Base-by-base conservation (phyloP, 1,140 invertebrate genomes). In the Hyles vespertilio region DNA sequence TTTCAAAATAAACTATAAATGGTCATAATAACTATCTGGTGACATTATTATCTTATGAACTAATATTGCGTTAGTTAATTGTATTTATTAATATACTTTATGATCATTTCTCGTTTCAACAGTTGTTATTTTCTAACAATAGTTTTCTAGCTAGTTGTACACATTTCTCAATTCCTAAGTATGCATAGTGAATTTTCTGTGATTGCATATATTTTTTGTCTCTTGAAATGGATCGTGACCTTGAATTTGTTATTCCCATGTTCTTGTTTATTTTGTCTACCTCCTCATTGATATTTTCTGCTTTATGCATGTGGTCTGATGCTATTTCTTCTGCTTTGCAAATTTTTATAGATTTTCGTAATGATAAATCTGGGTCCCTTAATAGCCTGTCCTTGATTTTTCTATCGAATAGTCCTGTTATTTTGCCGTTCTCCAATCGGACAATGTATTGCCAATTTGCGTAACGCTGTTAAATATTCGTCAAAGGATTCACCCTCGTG, bases 141-240 rank as follows among this genome's bases (percentile, higher is more conserved):
- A 22, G 22, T 22, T 49, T 49, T 49, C 48, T 49, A 4, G 48
- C 48, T 49, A 49, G 22, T 49, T 12, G 11, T 49, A 12, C 22
- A 49, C 48, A 32, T 49, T 49, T 49, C 12, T 49, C 48, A 8
- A 49, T 49, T 32, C 48, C 10, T 49, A 49, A 12, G 12, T 49
- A 9, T 12, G 48, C 48, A 49, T 49, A 49, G 48, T 49, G 48
- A 12, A 49, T 49, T 22, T 49, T 49, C n/a, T 47, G n/a, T 47
- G 22, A 12, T 12, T 11, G n/a, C 46, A 11, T 12, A 47, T 11
- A 10, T 8, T 47, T 47, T 47, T 47, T 11, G 44, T 7, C 7
- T 40, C 36, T 40, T 40, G 36, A 40, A 5, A 5, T 40, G 4
- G 36, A 40, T 40, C 36, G 4, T 40, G 36, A 40, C 8, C 36